phyloP scores from a whole-genome alignment of 2,888 invertebrate species.

The Leptinotarsa tumamoca region DNA sequence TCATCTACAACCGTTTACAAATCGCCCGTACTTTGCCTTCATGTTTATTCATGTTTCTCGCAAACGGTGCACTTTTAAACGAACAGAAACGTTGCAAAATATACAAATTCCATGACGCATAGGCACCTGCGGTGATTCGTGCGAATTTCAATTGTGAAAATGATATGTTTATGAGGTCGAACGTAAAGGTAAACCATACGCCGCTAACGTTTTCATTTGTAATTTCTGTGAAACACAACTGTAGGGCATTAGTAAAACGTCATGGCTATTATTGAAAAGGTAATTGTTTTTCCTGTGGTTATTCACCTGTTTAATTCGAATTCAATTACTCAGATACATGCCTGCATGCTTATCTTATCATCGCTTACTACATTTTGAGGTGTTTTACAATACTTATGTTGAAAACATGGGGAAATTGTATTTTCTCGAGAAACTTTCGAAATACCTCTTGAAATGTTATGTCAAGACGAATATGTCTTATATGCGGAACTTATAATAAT shows the following conservation, averaged over 20 bases:
- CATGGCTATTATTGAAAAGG: constrained; percentile 10
- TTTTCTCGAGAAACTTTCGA: too few relatives aligned
- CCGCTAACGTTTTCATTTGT: constrained; percentile 9
- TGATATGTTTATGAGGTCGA: constrained; percentile 16
- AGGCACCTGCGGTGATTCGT: constrained; percentile 19
- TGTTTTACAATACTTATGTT: background rate
- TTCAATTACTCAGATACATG: background rate
- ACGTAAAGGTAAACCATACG: constrained; percentile 11
- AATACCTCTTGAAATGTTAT: too few relatives aligned
- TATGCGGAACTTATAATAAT: too few relatives aligned
- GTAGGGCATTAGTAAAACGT: background rate
- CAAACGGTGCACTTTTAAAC: constrained; percentile 20
- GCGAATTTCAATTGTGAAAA: constrained; percentile 7
- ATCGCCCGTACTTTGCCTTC: background rate
- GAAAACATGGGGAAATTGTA: background rate
- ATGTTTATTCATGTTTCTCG: constrained; percentile 27
- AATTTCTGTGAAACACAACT: background rate
- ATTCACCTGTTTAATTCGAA: constrained; percentile 7
- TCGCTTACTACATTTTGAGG: background rate
- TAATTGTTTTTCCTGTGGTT: background rate
- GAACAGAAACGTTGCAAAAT: constrained; percentile 21
- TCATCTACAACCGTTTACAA: background rate
- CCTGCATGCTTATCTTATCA: background rate
- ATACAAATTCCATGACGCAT: constrained; percentile 19
- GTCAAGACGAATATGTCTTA: too few relatives aligned